Evolutionary conservation across 2,797 vertebrate species (phyloP).

Genomic region (Miichthys miiuy): DNA sequence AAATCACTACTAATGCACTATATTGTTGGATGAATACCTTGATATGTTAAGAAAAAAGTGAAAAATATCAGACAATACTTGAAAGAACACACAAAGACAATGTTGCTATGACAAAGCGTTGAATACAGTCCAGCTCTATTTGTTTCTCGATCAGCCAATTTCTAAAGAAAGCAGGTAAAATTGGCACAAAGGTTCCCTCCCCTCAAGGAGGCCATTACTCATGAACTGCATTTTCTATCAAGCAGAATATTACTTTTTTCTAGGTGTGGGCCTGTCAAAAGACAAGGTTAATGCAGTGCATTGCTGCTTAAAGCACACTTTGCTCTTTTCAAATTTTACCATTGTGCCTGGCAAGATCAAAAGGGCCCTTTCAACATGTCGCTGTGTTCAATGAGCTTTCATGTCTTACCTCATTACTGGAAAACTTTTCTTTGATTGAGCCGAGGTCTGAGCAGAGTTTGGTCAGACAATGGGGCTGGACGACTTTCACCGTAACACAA

Average conservation of each 20-base stretch:
- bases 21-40: not conserved
- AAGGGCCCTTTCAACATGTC: slow-evolving; percentile 80
- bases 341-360: slow-evolving; percentile 84
- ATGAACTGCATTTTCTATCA: slow-evolving; percentile 69
- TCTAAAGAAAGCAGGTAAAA: slow-evolving; percentile 61
- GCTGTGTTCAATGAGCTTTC: slow-evolving; percentile 80
- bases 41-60: not conserved
- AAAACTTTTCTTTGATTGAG: slow-evolving; percentile 86
- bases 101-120: slow-evolving; percentile 25
- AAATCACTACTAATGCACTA: not conserved
- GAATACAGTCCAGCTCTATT: slow-evolving; percentile 19
- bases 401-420: slow-evolving; percentile 86
- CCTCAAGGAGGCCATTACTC: slow-evolving; percentile 64
- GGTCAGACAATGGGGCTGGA: slow-evolving; percentile 80
- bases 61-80: slow-evolving; percentile 4
- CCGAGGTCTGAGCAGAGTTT: slow-evolving; percentile 79
- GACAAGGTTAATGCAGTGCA: slow-evolving; percentile 81
- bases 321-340: slow-evolving; percentile 85
- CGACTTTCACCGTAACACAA: slow-evolving; percentile 83
- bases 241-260: slow-evolving; percentile 77
- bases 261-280: slow-evolving; percentile 84
- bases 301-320: slow-evolving; percentile 82
- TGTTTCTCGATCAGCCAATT: slow-evolving; percentile 30
- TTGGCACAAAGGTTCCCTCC: slow-evolving; percentile 50
- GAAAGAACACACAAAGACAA: slow-evolving; percentile 20